Base-by-base conservation (phyloP, 2,113 vertebrate genomes). In the Aegotheles bennettii region DNA sequence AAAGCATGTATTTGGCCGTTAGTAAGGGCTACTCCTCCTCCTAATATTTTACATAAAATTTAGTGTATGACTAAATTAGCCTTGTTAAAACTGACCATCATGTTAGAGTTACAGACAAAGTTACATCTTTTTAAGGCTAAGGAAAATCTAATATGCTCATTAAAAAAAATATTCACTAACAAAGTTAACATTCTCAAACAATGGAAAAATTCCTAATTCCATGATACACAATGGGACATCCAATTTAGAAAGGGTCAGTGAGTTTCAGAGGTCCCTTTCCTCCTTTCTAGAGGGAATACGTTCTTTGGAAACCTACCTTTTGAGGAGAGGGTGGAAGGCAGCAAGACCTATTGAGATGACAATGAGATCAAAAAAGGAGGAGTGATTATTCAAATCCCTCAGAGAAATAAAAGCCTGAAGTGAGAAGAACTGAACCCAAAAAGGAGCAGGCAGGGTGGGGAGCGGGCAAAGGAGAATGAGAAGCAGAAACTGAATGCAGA, bases 301-400 rank as follows among this genome's bases (percentile, higher is more conserved):
- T 86, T 95, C 94, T 96, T 97, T 96, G 94, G 94, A 92, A 97
- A 75, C 79, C 69, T 91, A 96, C 93, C 90, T 94, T 96, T 96
- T 97, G 88, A 96, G 87, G 47, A 90, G 54, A 88, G 92, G 68
- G 88, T 95, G 90, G 95, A 95, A 95, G 90, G 90, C 92, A 97
- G 76, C 79, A 92, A 95, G 88, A 94, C 90, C 92, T 96, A 96
- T 96, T 96, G 87, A 97, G 95, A 88, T 57, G 64, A 95, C 95
- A 96, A 96, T 92, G 92, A 96, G 93, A 96, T 97, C 92, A 97
- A 95, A 96, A 94, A 96, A 88, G 63, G 50, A 94, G 90, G 71
- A 94, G 82, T 96, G 92, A 97, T 96, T 96, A 97, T 97, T 96
- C 96, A 97, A 97, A 97, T 96, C 94, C 83, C 90, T 89, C 76